Evolutionary conservation across 1,140 invertebrate species (phyloP).

Genomic region (Trinorchestia longiramus): DNA sequence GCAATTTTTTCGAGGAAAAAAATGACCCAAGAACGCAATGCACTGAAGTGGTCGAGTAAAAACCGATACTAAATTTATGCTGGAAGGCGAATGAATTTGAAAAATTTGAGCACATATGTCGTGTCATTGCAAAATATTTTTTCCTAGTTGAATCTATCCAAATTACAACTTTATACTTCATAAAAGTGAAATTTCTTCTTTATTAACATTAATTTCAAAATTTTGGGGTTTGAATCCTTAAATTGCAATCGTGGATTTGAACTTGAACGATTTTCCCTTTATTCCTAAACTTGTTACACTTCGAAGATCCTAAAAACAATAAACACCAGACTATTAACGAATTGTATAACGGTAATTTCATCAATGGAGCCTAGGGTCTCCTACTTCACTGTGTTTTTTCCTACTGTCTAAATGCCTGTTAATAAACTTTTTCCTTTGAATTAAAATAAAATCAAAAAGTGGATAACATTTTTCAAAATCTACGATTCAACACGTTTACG

Average conservation of each 20-base stretch:
- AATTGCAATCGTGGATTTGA: too few relatives aligned
- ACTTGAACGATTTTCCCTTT: too few relatives aligned
- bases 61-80: neutral
- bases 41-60: neutral
- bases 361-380: neutral
- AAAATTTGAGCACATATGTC: neutral
- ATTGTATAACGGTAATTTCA: neutral
- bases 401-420: neutral
- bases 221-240: too few relatives aligned
- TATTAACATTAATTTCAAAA: neutral
- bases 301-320: too few relatives aligned
- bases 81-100: neutral
- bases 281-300: too few relatives aligned
- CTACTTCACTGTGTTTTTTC: neutral
- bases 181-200: neutral
- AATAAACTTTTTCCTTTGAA: neutral
- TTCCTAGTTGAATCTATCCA: too few relatives aligned
- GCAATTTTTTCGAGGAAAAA: neutral
- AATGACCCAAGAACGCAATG: neutral
- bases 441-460: neutral
- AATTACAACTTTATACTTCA: neutral
- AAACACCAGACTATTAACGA: too few relatives aligned
- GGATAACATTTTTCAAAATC: neutral
- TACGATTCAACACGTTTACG: neutral
- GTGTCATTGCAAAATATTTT: too few relatives aligned